Percentiles rank a stretch among this genome's conserved stretches.
These are phyloP conservation scores for Drosophila sp. DNA, from an alignment of 1,140 invertebrate genomes.

Conservation along the genomic window DNA sequence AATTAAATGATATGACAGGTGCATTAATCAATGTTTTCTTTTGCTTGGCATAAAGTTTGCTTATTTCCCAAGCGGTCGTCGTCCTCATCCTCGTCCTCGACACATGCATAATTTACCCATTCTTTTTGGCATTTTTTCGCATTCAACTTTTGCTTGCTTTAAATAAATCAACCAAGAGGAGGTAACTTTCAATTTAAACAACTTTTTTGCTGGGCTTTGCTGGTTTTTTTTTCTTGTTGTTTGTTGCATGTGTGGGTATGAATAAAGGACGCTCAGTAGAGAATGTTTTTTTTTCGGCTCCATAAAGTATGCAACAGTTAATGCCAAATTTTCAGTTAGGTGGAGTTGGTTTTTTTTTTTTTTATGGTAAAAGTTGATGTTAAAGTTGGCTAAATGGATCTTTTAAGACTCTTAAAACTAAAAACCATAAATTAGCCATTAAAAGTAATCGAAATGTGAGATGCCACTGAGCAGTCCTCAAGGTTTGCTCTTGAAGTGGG, in stretches of 20 bases:
- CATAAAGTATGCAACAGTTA: slow-evolving; percentile 70
- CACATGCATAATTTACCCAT: slow-evolving; percentile 66
- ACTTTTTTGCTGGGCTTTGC: slow-evolving; percentile 34
- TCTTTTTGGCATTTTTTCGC: slow-evolving; percentile 44
- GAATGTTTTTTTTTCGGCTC: background rate
- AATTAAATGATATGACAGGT: slow-evolving; percentile 64
- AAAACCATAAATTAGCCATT: no score
- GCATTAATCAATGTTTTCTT: slow-evolving; percentile 68
- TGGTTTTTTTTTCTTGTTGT: background rate
- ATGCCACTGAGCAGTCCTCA: no score
- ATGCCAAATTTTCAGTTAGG: slow-evolving; percentile 35
- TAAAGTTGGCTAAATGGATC: background rate
- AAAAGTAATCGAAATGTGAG: no score
- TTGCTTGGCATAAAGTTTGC: slow-evolving; percentile 54
- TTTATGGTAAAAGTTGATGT: background rate
- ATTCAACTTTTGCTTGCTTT: slow-evolving; percentile 72
- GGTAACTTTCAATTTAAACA: slow-evolving; percentile 50
- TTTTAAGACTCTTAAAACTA: no score
- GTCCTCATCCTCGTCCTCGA: background rate
- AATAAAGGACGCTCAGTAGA: background rate
- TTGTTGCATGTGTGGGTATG: background rate
- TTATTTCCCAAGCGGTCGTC: slow-evolving; percentile 58
- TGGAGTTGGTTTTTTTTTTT: background rate
- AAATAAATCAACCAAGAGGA: slow-evolving; percentile 67
- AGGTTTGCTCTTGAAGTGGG: no score